Base-by-base conservation (phyloP, 2,113 vertebrate species). In the Lepus americanus region DNA sequence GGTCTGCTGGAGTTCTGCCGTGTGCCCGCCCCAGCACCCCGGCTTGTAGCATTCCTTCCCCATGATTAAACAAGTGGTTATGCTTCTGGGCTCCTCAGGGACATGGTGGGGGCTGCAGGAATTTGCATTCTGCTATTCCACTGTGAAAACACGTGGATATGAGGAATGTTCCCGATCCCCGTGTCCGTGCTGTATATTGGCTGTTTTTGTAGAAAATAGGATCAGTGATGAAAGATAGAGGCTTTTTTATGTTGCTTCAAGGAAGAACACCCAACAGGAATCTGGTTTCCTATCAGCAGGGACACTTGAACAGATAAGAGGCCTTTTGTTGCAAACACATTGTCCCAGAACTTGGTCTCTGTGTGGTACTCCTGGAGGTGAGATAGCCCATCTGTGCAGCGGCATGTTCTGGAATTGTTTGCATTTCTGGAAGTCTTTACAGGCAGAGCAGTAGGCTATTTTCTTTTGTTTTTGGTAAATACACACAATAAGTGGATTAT, bases 41-140 rank as follows among this genome's bases (percentile, higher is more conserved):
- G 79, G 69, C 96, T 96, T 93, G 17, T 64, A 10, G 69, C 55
- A 53, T 63, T 81, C 29, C 33, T 61, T 87, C 86, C 51, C 90
- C 11, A 1, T 17, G 74, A 96, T 95, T 96, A 96, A 96, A 90
- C 66, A 69, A 0, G 1, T n/a, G 23, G 39, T 3, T 64, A 93
- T 94, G 90, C 88, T 22, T 87, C 70, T 22, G 90, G 22, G 39
- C 17, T 96, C 0, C 0, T 97, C 97, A 97, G 97, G 97, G 96
- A 76, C 97, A 79, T 63, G 55, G 66, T 94, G 69, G 94, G 86
- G 76, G 14, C 86, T 85, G 70, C 5, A 22, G 70, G 69, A 61
- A 96, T 70, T 80, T 86, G 11, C 63, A 73, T 64, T 87, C 72
- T 92, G 67, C 36, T 53, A 19, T 87, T 44, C 39, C 39, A 10